A percentile compares a stretch with the other conserved stretches of the same genome.
Evolutionary conservation across 2,888 invertebrate genomes (phyloP).

Genomic region (Alcis repandata): DNA sequence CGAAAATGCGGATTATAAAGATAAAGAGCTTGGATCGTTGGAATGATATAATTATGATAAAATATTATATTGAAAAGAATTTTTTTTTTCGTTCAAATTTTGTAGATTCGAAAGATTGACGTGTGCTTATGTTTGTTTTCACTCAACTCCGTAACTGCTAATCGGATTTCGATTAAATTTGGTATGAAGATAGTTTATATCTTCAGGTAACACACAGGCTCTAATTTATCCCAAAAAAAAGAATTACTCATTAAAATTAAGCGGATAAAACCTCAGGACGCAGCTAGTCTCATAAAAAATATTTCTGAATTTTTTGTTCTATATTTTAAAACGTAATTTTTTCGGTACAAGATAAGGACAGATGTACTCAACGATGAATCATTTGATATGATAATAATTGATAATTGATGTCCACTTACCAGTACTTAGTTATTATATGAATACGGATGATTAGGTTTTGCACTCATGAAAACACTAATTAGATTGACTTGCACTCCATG

Average conservation of each 20-base stretch:
- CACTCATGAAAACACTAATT: background rate
- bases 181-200: no score
- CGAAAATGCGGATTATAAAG: background rate
- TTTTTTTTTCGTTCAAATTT: no score
- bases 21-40: background rate
- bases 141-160: no score
- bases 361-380: constrained; percentile 1
- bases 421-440: no score
- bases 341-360: constrained; percentile 15
- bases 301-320: background rate
- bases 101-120: no score
- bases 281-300: background rate
- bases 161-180: no score
- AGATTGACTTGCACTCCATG: background rate
- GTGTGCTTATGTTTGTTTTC: no score
- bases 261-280: no score
- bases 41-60: background rate
- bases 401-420: constrained; percentile 7
- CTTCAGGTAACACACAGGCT: no score
- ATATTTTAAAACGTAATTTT: background rate
- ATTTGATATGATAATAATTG: constrained; percentile 1
- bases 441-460: background rate
- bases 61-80: background rate
- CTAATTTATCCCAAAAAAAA: no score
- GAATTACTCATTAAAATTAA: no score